phyloP scores from a whole-genome alignment of 1,140 invertebrate genomes.

The Drosophila tani region DNA sequence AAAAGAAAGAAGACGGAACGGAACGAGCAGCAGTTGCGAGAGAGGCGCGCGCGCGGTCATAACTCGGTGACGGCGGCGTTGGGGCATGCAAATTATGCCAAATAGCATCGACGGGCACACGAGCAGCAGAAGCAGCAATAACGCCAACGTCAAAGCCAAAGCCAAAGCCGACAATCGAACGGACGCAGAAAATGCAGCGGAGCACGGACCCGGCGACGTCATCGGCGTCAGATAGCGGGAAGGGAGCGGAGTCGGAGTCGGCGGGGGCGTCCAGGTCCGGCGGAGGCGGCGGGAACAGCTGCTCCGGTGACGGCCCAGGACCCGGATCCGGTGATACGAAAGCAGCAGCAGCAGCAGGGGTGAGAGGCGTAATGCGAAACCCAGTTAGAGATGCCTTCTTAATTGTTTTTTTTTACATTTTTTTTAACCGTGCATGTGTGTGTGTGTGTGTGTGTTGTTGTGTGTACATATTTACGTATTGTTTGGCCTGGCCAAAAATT shows the following conservation, averaged over 20 bases:
- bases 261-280: constrained; percentile 5
- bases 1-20: constrained; percentile 6
- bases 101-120: constrained; percentile 61
- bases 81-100: constrained; percentile 74
- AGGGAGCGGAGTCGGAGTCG: constrained; percentile 12
- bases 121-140: constrained; percentile 53
- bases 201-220: constrained; percentile 18
- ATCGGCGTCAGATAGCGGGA: constrained; percentile 41
- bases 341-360: constrained; percentile 16
- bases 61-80: constrained; percentile 56
- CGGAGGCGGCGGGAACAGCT: constrained; percentile 36
- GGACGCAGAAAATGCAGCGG: constrained; percentile 44
- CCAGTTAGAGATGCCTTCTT: neutral
- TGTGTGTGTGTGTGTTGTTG: constrained; percentile 6
- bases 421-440: constrained; percentile 4
- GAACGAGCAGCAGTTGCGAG: constrained; percentile 43
- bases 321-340: constrained; percentile 16
- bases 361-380: constrained; percentile 23
- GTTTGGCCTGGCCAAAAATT: constrained; percentile 43
- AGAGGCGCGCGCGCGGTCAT: constrained; percentile 58
- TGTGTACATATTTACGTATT: constrained; percentile 28
- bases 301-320: constrained; percentile 7
- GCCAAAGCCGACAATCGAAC: constrained; percentile 27
- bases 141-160: constrained; percentile 37
- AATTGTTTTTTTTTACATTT: constrained; percentile 5